A percentile compares a stretch with the other conserved stretches of the same genome.
phyloP scores from a whole-genome alignment of 2,888 invertebrate genomes.

The Calephelis perditalis region DNA sequence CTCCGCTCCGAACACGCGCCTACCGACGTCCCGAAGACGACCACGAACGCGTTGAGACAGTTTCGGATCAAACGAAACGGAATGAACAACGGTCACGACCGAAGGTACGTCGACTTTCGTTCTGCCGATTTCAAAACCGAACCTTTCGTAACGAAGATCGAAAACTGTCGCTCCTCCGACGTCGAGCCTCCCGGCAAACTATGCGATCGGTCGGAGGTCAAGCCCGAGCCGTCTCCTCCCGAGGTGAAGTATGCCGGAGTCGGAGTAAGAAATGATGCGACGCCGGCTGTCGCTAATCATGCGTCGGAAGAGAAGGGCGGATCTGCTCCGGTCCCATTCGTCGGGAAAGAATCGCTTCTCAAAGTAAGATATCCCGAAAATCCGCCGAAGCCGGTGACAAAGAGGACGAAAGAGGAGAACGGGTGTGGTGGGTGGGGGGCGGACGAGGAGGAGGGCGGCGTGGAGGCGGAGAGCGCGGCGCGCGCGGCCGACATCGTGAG shows the following conservation, averaged over 20 bases:
- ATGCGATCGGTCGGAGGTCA: not conserved
- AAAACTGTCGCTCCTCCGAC: too few species aligned
- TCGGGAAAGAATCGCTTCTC: not conserved
- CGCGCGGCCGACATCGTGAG: constrained; percentile 64
- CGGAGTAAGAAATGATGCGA: not conserved
- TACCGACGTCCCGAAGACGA: constrained; percentile 28
- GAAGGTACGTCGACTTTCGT: not conserved
- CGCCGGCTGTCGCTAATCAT: not conserved
- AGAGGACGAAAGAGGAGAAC: constrained; percentile 29
- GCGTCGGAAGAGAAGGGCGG: not conserved
- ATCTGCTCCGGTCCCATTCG: not conserved
- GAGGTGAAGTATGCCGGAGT: not conserved
- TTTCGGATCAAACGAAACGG: constrained; percentile 27
- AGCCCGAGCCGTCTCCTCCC: constrained; percentile 23
- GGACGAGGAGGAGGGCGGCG: constrained; percentile 27
- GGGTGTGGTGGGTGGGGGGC: constrained; percentile 33
- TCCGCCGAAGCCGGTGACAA: not conserved
- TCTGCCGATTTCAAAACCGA: not conserved
- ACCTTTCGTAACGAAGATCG: not conserved
- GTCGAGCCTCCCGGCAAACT: not conserved
- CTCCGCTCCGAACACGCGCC: constrained; percentile 55
- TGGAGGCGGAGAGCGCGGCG: constrained; percentile 40
- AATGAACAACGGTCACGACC: constrained; percentile 24
- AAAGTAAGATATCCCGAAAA: not conserved
- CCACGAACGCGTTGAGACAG: constrained; percentile 30